Base-by-base conservation (phyloP, 2,888 invertebrate genomes). In the Lottia gigantea region DNA sequence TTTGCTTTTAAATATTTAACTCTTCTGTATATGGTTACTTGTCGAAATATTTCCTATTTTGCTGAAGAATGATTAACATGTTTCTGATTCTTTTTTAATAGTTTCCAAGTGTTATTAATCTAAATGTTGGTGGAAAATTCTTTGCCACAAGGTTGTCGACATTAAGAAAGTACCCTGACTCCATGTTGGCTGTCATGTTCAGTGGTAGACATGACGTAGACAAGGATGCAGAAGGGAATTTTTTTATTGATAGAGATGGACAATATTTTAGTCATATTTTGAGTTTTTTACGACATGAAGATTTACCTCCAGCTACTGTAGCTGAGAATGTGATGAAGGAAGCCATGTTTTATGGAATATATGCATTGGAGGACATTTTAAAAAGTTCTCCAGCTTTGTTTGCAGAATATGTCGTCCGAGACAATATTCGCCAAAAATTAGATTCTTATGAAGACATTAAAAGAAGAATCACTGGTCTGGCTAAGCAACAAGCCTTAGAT, bases 181-280 rank as follows among this genome's bases (percentile, higher is more conserved):
- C 83, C 25, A 85, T 86, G 86, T 68, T 86, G 64, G 83, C 82
- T 31, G 82, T 78, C 67, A 86, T 86, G 86, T 86, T 86, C 69
- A 84, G 84, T 75, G 86, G 86, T 1, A 72, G 86, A 26, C 85
- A 85, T 68, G 71, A 71, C 15, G 64, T 85, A 12, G 82, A 84
- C 68, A 75, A 69, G 14, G 85, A 85, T 73, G 66, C 66, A 31
- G 74, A 82, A 45, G 80, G 82, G 3, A 78, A 82, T 70, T 84
- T 79, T 65, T 85, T 86, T 72, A 82, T 86, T 66, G 86, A 86
- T 70, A 80, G 82, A 61, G 82, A 85, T 72, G 85, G 86, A 16
- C 76, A 76, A 11, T 78, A 81, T 69, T 86, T 86, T 62, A 71
- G 74, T 31, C 78, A 84, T 72, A 78, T 86, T 64, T 72, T 86